Evolutionary conservation across 2,888 invertebrate species (phyloP).

Genomic region (Conomelus anceps): DNA sequence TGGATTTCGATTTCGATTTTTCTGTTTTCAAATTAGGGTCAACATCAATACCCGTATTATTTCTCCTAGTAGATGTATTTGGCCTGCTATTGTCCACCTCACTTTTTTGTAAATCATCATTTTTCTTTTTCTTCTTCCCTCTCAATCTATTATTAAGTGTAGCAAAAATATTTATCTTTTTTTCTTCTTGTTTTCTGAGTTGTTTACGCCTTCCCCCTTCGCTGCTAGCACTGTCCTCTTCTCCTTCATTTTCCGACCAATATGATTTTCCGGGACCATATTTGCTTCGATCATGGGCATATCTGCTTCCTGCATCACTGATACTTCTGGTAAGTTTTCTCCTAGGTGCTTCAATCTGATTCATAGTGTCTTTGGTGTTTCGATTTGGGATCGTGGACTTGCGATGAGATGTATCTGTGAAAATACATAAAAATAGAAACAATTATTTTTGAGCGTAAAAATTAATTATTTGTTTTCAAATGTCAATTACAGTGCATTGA

Average conservation of each 20-base stretch:
- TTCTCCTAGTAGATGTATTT: neutral
- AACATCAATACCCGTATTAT: conserved; percentile 36
- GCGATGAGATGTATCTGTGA: neutral
- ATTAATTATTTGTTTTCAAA: no score
- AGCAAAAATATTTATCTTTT: conserved; percentile 17
- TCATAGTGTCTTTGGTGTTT: neutral
- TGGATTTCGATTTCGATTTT: neutral
- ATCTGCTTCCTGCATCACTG: conserved; percentile 21
- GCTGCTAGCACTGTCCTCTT: neutral
- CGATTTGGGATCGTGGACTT: neutral
- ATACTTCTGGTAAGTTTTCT: conserved; percentile 19
- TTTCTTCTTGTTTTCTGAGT: neutral
- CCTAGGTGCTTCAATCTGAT: conserved; percentile 10
- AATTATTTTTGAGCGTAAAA: no score
- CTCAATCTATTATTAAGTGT: conserved; percentile 16
- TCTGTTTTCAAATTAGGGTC: conserved; percentile 33
- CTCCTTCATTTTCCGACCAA: neutral
- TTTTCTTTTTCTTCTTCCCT: conserved; percentile 45
- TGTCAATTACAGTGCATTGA: no score
- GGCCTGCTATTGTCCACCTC: conserved; percentile 45
- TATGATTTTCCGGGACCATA: neutral
- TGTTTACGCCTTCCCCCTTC: neutral
- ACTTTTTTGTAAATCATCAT: conserved; percentile 50
- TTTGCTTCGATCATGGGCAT: neutral
- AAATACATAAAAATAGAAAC: no score